Base-by-base conservation (phyloP, 1,140 invertebrate species). In the Helicoverpa armigera region DNA sequence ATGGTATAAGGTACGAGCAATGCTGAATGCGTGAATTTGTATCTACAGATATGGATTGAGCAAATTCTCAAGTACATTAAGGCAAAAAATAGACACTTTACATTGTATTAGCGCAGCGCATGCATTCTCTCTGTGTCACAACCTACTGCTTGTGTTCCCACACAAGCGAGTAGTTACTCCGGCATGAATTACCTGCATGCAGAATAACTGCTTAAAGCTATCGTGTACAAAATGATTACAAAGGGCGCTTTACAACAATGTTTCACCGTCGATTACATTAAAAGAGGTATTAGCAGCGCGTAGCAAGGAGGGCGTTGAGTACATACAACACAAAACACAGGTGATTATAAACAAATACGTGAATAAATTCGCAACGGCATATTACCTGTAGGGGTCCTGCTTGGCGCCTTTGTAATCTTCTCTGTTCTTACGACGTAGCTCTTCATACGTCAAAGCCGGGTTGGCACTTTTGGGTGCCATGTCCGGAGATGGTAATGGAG, bases 381-480 rank as follows among this genome's bases (percentile, higher is more conserved):
- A 63, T 70, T 77, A 91, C 92, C 84, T 92, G 84, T 94, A 94
- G 10, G 92, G 92, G 58, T 94, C 91, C 70, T 89, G 89, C n/a
- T 88, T 86, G 4, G 84, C 43, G 7, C 88, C 87, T 7, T 86
- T 60, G 73, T 90, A 87, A 2, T 91, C 88, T n/a, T 85, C 85
- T 58, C 92, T 85, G 72, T 94, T 94, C n/a, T 79, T 87, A 7
- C 89, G 87, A 2, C 92, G 87, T 48, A 94, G 79, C 23, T 94
- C 92, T 0, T 94, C 92, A 35, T 94, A 94, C 0, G 92, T 91
- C 12, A 90, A 78, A 9, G 79, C 18, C 0, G 89, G 84, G 12
- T 18, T 60, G 2, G 56, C 56, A 2, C 83, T 83, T 43, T 79
- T 9, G 0, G 81, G 69, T 4, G 11, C 11, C 14, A 31, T 10